These are phyloP conservation scores for Nomada ruficornis DNA, from an alignment of 2,888 invertebrate species.

Conservation along the genomic window DNA sequence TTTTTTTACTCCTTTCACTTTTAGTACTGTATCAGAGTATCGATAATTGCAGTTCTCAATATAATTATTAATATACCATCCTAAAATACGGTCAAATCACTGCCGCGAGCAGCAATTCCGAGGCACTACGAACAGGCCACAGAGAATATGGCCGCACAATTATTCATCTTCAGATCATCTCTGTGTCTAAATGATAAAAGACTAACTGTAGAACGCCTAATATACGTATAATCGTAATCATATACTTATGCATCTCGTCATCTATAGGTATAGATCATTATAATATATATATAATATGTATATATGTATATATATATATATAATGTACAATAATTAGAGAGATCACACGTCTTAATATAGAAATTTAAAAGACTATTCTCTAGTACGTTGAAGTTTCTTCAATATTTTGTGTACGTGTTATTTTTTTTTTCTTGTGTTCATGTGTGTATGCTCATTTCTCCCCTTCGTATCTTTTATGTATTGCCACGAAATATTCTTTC, in stretches of 20 bases:
- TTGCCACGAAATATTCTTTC: constrained; percentile 58
- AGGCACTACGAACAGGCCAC: constrained; percentile 85
- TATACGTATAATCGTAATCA: constrained; percentile 75
- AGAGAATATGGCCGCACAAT: constrained; percentile 84
- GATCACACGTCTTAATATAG: constrained; percentile 84
- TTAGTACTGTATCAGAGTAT: constrained; percentile 80
- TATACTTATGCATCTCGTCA: constrained; percentile 77
- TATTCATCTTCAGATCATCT: constrained; percentile 82
- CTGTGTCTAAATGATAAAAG: constrained; percentile 78
- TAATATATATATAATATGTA: constrained; percentile 75
- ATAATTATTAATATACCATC: constrained; percentile 81
- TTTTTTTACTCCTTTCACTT: constrained; percentile 27
- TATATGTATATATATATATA: constrained; percentile 75
- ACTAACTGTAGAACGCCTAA: constrained; percentile 75
- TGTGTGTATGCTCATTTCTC: constrained; percentile 65
- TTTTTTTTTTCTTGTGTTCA: constrained; percentile 26
- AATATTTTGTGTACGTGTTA: constrained; percentile 16
- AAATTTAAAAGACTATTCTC: constrained; percentile 84
- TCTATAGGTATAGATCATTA: constrained; percentile 80
- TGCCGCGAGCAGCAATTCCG: constrained; percentile 84
- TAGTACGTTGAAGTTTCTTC: constrained; percentile 80
- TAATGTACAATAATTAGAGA: constrained; percentile 84
- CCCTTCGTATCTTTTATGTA: constrained; percentile 55
- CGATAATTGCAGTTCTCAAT: constrained; percentile 81
- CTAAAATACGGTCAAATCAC: constrained; percentile 84